These are phyloP conservation scores for Pterostichus niger DNA, from an alignment of 2,888 invertebrate species.

Conservation along the genomic window DNA sequence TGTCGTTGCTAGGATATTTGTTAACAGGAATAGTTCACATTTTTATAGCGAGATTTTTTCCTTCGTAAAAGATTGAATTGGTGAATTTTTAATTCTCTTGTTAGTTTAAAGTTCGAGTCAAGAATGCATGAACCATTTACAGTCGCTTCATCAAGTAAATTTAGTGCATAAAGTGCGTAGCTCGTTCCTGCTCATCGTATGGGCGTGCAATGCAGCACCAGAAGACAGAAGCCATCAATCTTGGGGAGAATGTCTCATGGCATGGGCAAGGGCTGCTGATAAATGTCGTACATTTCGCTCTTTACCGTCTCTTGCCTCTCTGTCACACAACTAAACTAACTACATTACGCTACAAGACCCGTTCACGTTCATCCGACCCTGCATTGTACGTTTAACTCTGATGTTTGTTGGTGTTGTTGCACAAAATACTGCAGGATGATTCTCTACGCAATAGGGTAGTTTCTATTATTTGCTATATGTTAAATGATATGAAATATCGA, in stretches of 20 bases:
- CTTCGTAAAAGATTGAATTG: too few relatives aligned
- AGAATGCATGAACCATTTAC: neutral
- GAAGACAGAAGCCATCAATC: slow-evolving; percentile 63
- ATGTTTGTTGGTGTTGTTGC: neutral
- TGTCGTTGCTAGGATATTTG: too few relatives aligned
- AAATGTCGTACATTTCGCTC: slow-evolving; percentile 63
- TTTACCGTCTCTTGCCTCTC: slow-evolving; percentile 23
- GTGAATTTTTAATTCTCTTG: too few relatives aligned
- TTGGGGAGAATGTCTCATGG: slow-evolving; percentile 55
- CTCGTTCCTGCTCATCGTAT: slow-evolving; percentile 2
- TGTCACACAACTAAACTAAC: slow-evolving; percentile 31
- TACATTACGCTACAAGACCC: slow-evolving; percentile 2
- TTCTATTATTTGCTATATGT: too few relatives aligned
- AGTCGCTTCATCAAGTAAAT: slow-evolving; percentile 9
- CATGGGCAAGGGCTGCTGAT: slow-evolving; percentile 57
- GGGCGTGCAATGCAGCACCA: slow-evolving; percentile 38
- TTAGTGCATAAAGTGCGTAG: slow-evolving; percentile 26
- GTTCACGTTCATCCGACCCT: neutral
- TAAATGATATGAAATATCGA: too few relatives aligned
- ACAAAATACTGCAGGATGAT: neutral
- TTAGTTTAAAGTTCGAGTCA: neutral
- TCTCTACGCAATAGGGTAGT: too few relatives aligned
- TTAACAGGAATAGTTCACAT: too few relatives aligned
- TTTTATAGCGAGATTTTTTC: too few relatives aligned
- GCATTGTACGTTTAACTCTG: neutral